Evolutionary conservation across 2,113 vertebrate species (phyloP), one percentile per base, ranked within the genome.

Genomic region (Halcyon senegalensis): DNA sequence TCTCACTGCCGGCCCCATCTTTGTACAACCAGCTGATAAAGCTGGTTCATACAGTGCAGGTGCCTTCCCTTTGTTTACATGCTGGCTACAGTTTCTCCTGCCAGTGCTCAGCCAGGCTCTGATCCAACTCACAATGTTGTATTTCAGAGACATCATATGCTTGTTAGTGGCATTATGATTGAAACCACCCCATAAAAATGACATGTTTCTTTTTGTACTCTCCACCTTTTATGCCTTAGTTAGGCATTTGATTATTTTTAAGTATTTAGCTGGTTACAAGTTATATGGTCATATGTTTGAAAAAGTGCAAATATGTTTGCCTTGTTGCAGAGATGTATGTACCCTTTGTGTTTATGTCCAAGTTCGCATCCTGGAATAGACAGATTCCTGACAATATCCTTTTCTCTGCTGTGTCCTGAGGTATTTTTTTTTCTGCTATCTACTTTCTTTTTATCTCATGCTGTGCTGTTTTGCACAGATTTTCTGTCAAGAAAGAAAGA

Each of bases 401-500:
- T 62, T 60, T 79, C 56, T 73, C n/a, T 63, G 48, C 48, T 46
- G 5, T 63, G 21, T 87, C 50, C 50, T 35, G 70, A 55, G n/a
- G 18, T 90, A 46, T 91, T 93, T 91, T 85, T 91, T 91, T 69
- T 69, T 60, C 50, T 69, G 15, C 58, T 91, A 11, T 58, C 39
- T 92, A 21, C 10, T 84, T n/a, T 87, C 69, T 69, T 87, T 96
- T 91, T 62, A 89, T 66, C 50, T 87, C 31, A 37, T 37, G 39
- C 50, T 76, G 20, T 89, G 39, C 35, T 76, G 53, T 79, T 94
- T 90, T 62, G n/a, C 67, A 64, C 51, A 92, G 30, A 50, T 91
- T 92, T 95, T 94, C 77, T 89, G 60, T 72, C 69, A 91, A 72
- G 60, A 59, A 87, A 87, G 51, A 81, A 78, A 43, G 41, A 94